Base-by-base conservation (phyloP, 92 coral and sea anemone genomes). In the Porites evermanni region DNA sequence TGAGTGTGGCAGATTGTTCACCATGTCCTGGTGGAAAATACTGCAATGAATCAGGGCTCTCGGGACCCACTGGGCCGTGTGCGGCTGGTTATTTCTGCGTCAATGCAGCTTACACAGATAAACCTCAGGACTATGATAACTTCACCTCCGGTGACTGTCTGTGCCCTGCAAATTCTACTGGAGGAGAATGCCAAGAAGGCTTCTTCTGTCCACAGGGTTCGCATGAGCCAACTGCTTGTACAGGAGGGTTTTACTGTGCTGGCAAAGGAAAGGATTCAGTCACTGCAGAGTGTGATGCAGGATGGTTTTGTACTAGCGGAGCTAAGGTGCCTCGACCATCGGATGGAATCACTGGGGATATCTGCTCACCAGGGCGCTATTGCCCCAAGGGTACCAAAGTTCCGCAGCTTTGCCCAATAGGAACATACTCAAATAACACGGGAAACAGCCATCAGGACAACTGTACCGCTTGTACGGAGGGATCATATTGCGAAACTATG, bases 151-250 rank as follows among this genome's bases (percentile, higher is more conserved):
- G 97, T 75, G 95, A 95, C 79, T 97, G 99, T 80, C 91, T 97
- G 6, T 97, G 99, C 52, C 99, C 99, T 11, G 89, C 95, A 17
- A 87, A 86, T 72, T 94, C 98, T 16, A 97, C 99, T 24, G 99
- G 99, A 32, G 99, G 99, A 29, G 97, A 97, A 74, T 97, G 99
- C 79, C 98, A 95, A 26, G 94, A 95, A 53, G 99, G 99, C 26
- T 94, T 95, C 67, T 97, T 77, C 92, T 97, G 99, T 47, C 98
- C 98, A 2, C 88, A 74, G 76, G 99, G 98, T 53, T 95, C 98
- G 9, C 84, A 80, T 78, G 94, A 88, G 56, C 99, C 99, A 54
- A 92, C 75, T 32, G 72, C 94, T 8, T 97, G 99, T 71, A 83
- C 89, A 59, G 99, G 99, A 38, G 99, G 99, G 24, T 72, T 83